These are phyloP conservation scores for Heterotis niloticus DNA, from an alignment of 2,113 vertebrate genomes.

Conservation along the genomic window DNA sequence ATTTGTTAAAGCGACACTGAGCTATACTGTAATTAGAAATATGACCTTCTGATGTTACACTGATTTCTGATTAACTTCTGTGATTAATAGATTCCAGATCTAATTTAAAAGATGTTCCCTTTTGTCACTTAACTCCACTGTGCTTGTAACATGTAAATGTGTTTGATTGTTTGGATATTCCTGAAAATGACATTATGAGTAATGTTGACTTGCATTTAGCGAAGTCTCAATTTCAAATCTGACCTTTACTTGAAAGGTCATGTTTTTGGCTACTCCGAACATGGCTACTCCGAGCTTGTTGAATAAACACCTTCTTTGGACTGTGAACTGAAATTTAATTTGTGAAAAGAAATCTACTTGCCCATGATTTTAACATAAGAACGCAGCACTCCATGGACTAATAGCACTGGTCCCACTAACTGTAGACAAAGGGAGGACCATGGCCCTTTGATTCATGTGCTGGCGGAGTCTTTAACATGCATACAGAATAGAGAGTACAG, in stretches of 20 bases:
- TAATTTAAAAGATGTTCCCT: conserved; percentile 1
- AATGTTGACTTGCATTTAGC: conserved; percentile 10
- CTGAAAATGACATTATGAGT: conserved; percentile 12
- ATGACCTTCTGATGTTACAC: not conserved
- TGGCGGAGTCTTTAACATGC: not conserved
- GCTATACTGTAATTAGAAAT: not conserved
- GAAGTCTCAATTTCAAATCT: conserved; percentile 15
- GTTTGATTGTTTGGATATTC: not conserved
- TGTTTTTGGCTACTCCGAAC: not conserved
- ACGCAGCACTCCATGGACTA: conserved; percentile 1
- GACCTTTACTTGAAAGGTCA: conserved; percentile 18
- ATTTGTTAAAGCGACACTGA: not conserved
- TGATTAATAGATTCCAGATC: not conserved
- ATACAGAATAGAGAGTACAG: not conserved
- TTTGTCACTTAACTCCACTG: conserved; percentile 3
- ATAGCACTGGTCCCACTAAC: not conserved
- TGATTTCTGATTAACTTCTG: conserved; percentile 4
- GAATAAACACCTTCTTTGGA: conserved; percentile 16
- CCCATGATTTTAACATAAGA: conserved; percentile 1
- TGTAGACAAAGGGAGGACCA: not conserved
- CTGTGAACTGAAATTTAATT: conserved; percentile 16
- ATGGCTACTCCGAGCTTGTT: not conserved
- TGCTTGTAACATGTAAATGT: not conserved
- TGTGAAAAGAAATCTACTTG: conserved; percentile 8
- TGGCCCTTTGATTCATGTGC: not conserved